phyloP scores from a whole-genome alignment of 2,113 vertebrate genomes.

The Menura novaehollandiae region DNA sequence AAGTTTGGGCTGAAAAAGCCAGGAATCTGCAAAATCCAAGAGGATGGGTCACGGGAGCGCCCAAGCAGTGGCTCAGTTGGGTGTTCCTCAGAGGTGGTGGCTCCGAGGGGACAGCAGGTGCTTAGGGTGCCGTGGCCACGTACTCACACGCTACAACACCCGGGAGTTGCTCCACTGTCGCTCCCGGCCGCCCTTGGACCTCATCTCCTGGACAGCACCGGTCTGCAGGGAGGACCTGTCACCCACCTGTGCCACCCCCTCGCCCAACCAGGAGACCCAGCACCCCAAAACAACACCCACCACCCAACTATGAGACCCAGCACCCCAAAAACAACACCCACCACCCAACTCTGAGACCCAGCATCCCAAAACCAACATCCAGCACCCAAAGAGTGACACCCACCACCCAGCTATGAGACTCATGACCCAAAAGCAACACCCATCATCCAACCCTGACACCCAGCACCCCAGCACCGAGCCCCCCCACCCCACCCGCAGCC shows the following conservation, averaged over 20 bases:
- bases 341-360: fast-evolving
- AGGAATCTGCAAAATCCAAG: background rate
- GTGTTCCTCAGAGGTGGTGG: background rate
- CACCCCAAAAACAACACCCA: fast-evolving
- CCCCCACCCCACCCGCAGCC: fast-evolving
- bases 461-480: fast-evolving
- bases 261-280: background rate
- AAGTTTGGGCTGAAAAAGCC: constrained; percentile 37
- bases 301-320: fast-evolving
- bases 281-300: fast-evolving
- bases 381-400: too few species aligned
- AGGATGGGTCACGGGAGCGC: fast-evolving
- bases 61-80: fast-evolving
- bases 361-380: background rate
- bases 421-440: background rate
- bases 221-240: constrained; percentile 60
- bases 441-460: fast-evolving
- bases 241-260: background rate
- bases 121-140: fast-evolving
- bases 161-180: constrained; percentile 75
- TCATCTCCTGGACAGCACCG: constrained; percentile 87
- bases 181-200: constrained; percentile 82
- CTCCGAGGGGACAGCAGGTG: fast-evolving
- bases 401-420: background rate
- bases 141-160: constrained; percentile 71